Conservation (phyloP, 2,797 vertebrate genomes). For the Halcyon smyrnensis region DNA sequence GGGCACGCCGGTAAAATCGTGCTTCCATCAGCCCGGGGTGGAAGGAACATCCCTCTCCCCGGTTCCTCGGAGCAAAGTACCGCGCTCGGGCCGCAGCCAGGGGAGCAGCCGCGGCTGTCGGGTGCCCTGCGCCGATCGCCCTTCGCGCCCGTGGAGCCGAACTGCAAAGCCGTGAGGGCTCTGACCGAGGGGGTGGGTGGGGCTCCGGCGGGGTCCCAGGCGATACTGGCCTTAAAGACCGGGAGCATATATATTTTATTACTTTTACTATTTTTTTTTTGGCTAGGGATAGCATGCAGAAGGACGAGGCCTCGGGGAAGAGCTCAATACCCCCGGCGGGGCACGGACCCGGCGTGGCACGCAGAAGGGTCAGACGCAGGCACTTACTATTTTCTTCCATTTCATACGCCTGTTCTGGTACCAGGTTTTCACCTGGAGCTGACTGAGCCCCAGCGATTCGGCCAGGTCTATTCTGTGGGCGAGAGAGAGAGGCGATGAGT, state of each 20-base stretch:
- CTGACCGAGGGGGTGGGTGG: background rate
- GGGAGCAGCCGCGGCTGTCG: background rate
- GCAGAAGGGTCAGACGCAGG: rapidly evolving
- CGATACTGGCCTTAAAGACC: background rate
- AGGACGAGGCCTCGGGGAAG: background rate
- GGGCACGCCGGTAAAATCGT: background rate
- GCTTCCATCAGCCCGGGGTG: background rate
- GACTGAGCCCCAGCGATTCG: conserved; percentile 96
- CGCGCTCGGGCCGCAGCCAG: background rate
- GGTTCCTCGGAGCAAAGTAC: background rate
- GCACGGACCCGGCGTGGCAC: no score
- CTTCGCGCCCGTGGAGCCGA: background rate
- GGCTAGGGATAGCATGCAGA: background rate
- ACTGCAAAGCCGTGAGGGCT: background rate
- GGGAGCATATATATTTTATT: no score
- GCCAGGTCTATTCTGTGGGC: conserved; percentile 94
- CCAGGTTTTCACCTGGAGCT: conserved; percentile 99
- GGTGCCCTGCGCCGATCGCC: background rate
- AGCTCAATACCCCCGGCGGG: background rate
- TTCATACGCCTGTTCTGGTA: conserved; percentile 99
- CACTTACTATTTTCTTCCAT: conserved; percentile 99
- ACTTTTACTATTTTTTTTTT: background rate
- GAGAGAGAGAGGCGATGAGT: background rate
- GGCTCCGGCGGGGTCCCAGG: no score
- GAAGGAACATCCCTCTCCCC: no score